Percentiles rank a stretch among this genome's conserved stretches.
Evolutionary conservation across 2,888 invertebrate genomes (phyloP).

Genomic region (Drosophila birchii): DNA sequence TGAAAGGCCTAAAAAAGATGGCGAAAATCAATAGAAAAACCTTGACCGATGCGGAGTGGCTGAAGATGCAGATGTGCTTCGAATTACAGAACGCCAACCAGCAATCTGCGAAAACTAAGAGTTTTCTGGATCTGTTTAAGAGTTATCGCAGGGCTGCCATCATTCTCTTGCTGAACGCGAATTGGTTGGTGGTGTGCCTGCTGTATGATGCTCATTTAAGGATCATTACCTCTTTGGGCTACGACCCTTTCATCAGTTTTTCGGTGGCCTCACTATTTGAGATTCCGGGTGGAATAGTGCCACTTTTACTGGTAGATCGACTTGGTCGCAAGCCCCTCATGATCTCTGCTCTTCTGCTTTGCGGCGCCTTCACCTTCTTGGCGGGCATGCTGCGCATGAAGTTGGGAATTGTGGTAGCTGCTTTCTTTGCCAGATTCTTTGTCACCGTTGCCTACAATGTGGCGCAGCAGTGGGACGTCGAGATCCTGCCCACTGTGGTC

Average conservation of each 20-base stretch:
- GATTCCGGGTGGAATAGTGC: slow-evolving; percentile 92
- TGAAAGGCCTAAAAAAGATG: slow-evolving; percentile 90
- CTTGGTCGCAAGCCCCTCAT: slow-evolving; percentile 94
- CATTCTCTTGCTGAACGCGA: slow-evolving; percentile 87
- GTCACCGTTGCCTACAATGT: slow-evolving; percentile 95
- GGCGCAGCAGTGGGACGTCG: slow-evolving; percentile 94
- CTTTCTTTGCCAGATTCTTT: slow-evolving; percentile 92
- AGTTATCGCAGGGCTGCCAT: slow-evolving; percentile 90
- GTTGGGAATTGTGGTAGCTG: slow-evolving; percentile 90
- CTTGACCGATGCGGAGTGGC: slow-evolving; percentile 89
- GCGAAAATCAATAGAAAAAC: slow-evolving; percentile 90
- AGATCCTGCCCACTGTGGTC: slow-evolving; percentile 93
- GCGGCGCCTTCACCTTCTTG: slow-evolving; percentile 91
- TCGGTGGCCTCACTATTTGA: slow-evolving; percentile 93
- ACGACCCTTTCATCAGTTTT: slow-evolving; percentile 92
- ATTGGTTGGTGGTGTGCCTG: slow-evolving; percentile 93
- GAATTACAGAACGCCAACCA: slow-evolving; percentile 88
- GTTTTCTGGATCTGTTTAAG: slow-evolving; percentile 90
- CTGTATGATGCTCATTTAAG: slow-evolving; percentile 94
- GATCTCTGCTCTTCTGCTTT: slow-evolving; percentile 91
- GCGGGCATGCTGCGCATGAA: slow-evolving; percentile 90
- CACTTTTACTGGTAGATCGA: slow-evolving; percentile 89
- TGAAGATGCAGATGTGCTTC: slow-evolving; percentile 88
- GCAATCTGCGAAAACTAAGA: slow-evolving; percentile 88
- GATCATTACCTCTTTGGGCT: slow-evolving; percentile 91